Evolutionary conservation across 2,113 vertebrate species (phyloP), one percentile per base, ranked within the genome.

Genomic region (Onychostruthus taczanowskii): DNA sequence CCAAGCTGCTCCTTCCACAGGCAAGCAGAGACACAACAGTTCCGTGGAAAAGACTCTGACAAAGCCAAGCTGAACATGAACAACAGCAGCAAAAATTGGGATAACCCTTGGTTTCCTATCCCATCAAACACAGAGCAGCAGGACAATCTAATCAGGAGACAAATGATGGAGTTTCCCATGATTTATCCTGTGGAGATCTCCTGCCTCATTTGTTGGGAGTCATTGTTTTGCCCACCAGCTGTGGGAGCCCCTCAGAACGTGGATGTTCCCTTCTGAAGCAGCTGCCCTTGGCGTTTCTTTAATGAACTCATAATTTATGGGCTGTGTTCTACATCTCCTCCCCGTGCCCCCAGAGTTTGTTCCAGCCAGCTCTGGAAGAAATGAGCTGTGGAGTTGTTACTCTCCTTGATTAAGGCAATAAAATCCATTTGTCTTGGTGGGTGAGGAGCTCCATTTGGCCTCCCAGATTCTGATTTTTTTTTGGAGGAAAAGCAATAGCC

Each of bases 261-360:
- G 58, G 70, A 8, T 3, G 2, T 89, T 92, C 84, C 58, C 4
- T 95, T 33, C 72, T 19, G 35, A 10, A 47, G 68, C 59, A 9
- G 39, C 35, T 96, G 85, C 74, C 79, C 16, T 58, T 72, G 96
- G 85, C 93, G 52, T 83, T 83, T 89, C 90, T 78, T 87, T 95
- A 94, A 95, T 93, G 94, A 95, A 78, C 74, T 89, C 70, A 22
- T 90, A 83, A 97, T 95, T 97, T 90, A 91, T 87, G 64, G 74
- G 41, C 63, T 39, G 44, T 35, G 69, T 52, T 96, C 95, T 93
- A 73, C 93, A 72, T 80, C 82, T 27, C 62, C 69, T 83, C 43
- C 84, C 47, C 11, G 0, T 62, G 68, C 87, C 90, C 84, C 53
- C 41, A 14, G 93, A 93, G 73, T 86, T 90, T 88, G 73, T 77